These are phyloP conservation scores for Myioborus miniatus DNA, from an alignment of 2,797 vertebrate species.

Conservation along the genomic window DNA sequence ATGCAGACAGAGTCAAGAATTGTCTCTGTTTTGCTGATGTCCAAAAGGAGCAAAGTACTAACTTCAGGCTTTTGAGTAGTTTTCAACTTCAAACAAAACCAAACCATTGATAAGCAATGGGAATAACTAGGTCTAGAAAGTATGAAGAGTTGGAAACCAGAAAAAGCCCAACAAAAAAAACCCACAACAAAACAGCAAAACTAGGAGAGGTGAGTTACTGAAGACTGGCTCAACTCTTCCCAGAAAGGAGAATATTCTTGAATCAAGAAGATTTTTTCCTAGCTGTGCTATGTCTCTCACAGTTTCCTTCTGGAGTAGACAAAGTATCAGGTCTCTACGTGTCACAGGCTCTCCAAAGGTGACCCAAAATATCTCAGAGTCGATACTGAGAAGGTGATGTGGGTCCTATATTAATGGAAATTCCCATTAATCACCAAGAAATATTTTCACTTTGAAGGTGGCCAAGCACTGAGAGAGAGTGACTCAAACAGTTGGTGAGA, in stretches of 20 bases:
- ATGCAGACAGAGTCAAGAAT: not conserved
- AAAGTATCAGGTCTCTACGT: not conserved
- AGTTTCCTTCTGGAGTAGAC: not conserved
- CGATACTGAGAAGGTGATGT: not conserved
- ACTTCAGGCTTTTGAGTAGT: not conserved
- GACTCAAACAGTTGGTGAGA: rapidly evolving
- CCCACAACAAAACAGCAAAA: not conserved
- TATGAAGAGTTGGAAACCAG: not conserved
- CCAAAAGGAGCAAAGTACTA: not conserved
- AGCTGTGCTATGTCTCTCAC: not conserved
- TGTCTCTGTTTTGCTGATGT: not conserved
- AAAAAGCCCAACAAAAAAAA: not conserved
- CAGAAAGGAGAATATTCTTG: not conserved
- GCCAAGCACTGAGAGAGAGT: not conserved
- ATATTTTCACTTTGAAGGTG: not conserved
- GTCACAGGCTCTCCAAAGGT: not conserved
- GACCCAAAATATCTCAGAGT: not conserved
- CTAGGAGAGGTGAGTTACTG: not conserved
- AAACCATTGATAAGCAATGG: not conserved
- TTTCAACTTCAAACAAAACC: not conserved
- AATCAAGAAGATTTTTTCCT: not conserved
- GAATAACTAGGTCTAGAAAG: not conserved
- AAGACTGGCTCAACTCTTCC: not conserved
- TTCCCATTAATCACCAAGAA: not conserved
- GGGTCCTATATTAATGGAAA: not conserved